Evolutionary conservation across 1,140 invertebrate species (phyloP), one percentile per base, ranked within the genome.

Genomic region (Lysiphlebus fabarum): DNA sequence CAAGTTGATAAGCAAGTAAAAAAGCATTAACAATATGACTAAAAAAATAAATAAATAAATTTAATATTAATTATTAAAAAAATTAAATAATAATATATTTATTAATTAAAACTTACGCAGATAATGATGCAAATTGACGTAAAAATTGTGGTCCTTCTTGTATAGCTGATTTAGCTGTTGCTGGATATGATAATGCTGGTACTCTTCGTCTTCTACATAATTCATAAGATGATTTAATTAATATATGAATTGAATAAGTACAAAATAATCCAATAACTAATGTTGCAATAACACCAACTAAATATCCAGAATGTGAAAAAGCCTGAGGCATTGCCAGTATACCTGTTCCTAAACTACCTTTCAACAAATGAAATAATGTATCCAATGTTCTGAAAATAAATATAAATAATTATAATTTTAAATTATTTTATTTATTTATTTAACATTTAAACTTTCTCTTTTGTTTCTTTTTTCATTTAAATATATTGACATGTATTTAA

Each of bases 271-370:
- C 90, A 61, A 92, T 87, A 1, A 89, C 62, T 5, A 89, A 65
- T 2, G 88, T 87, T 4, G 86, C 87, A 11, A 88, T 67, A 1
- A 83, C 70, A n/a, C 89, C 88, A 42, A 86, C 72, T 0, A 83
- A 59, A 57, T 91, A 85, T 40, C 93, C 93, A 11, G 92, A 81
- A 70, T 94, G 87, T 49, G 80, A 81, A 62, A 95, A 88, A 0
- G 93, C 92, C 68, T 87, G 85, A 4, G 93, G 91, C 90, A 96
- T 94, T 12, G 93, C 92, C 49, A 96, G 71, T 47, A 96, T 91
- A 6, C 93, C 93, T 0, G 93, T 95, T 6, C 93, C 93, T 55
- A 95, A 83, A 69, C 92, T 93, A 26, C 90, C 90, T 69, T 93
- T 93, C 14, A 93, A 72, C 61, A 93, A 74, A 71, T 93, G 91